These are phyloP conservation scores for Metopolophium dirhodum DNA, from an alignment of 1,140 invertebrate genomes.

Conservation along the genomic window DNA sequence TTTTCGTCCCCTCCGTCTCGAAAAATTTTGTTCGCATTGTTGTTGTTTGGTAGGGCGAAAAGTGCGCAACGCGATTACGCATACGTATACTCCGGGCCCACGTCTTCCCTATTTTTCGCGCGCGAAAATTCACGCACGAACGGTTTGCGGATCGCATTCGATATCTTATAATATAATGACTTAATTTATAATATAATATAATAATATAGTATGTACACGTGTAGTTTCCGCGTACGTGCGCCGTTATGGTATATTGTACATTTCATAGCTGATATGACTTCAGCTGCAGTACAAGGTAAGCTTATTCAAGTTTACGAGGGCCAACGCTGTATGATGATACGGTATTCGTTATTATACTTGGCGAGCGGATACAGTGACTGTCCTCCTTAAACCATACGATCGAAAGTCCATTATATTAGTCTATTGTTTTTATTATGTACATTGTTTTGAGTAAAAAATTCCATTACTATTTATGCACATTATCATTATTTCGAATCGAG, in stretches of 20 bases:
- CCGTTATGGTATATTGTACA: too few species aligned
- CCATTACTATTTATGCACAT: background rate
- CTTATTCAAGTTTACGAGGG: too few species aligned
- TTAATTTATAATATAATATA: background rate
- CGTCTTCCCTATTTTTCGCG: background rate
- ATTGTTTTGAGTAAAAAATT: background rate
- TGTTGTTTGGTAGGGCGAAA: slow-evolving; percentile 8
- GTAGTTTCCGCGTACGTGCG: too few species aligned
- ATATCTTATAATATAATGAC: background rate
- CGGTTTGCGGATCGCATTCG: background rate
- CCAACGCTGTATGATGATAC: too few species aligned
- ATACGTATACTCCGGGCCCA: background rate
- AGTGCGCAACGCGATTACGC: slow-evolving; percentile 21
- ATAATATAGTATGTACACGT: background rate
- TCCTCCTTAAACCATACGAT: too few species aligned
- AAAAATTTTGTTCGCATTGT: slow-evolving; percentile 19
- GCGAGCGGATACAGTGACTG: too few species aligned
- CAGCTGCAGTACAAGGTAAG: too few species aligned
- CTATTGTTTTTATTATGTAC: background rate
- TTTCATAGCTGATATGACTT: too few species aligned
- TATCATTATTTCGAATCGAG: background rate
- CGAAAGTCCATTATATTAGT: too few species aligned
- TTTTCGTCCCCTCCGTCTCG: background rate
- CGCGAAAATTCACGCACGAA: background rate
- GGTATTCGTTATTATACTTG: too few species aligned